phyloP scores from a whole-genome alignment of 2,888 invertebrate genomes.

The Oxystoma pomonae region DNA sequence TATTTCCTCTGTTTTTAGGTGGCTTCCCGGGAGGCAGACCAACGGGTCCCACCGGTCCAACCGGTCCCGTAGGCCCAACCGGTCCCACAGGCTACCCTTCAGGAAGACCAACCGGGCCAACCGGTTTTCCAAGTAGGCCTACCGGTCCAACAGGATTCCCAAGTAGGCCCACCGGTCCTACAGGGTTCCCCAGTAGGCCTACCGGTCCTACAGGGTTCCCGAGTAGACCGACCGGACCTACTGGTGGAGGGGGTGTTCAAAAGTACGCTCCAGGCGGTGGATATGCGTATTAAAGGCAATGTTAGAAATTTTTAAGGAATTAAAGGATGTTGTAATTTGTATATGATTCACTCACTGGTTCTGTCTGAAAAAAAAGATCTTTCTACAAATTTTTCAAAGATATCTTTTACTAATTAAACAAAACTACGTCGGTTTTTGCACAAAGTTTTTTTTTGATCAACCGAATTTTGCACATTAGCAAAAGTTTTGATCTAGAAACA shows the following conservation, averaged over 20 bases:
- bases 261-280: constrained; percentile 41
- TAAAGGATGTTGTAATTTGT: no score
- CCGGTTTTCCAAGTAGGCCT: constrained; percentile 20
- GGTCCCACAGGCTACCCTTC: constrained; percentile 11
- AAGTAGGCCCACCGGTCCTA: constrained; percentile 7
- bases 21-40: no score
- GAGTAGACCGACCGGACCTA: constrained; percentile 11
- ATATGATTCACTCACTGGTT: no score
- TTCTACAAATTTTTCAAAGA: no score
- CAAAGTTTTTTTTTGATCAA: no score
- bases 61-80: constrained; percentile 15
- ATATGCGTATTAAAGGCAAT: constrained; percentile 44
- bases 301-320: no score
- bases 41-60: constrained; percentile 23
- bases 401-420: no score
- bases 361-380: no score
- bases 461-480: no score
- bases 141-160: constrained; percentile 19
- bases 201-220: constrained; percentile 13
- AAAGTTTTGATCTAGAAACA: no score
- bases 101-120: constrained; percentile 19
- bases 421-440: no score
- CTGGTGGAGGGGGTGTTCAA: constrained; percentile 25
- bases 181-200: constrained; percentile 16
- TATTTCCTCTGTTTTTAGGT: no score